Percentiles rank a stretch among this genome's conserved stretches.
phyloP scores from a whole-genome alignment of 2,113 vertebrate species.

The Coptodon bakossiorum region DNA sequence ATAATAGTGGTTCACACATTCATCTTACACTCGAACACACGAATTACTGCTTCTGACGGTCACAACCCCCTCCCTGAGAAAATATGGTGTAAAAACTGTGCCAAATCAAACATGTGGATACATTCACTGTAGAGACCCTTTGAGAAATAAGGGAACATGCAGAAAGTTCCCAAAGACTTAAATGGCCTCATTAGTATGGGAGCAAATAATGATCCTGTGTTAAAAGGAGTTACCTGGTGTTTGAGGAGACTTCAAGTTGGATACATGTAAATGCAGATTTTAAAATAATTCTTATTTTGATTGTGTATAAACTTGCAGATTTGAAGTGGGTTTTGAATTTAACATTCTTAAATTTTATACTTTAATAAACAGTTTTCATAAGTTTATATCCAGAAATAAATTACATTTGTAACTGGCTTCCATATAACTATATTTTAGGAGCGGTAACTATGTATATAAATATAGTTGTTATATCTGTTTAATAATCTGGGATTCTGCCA shows the following conservation, averaged over 20 bases:
- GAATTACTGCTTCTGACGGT: not conserved
- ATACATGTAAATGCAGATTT: not conserved
- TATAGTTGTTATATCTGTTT: not conserved
- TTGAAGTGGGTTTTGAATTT: fast-evolving
- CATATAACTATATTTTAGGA: not conserved
- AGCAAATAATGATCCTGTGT: not conserved
- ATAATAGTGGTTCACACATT: not conserved
- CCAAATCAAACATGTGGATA: not conserved
- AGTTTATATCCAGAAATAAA: not conserved
- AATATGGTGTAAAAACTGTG: not conserved
- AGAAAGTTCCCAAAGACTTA: not conserved
- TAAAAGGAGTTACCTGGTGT: not conserved
- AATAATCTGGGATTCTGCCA: not conserved
- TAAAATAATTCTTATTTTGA: not conserved
- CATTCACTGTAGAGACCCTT: not conserved
- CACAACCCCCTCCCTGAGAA: not conserved
- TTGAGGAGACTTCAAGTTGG: not conserved
- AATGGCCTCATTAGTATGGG: not conserved
- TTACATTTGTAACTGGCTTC: not conserved
- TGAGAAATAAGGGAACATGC: not conserved
- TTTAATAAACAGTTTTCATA: not conserved
- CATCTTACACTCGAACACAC: not conserved
- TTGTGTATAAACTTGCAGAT: not conserved
- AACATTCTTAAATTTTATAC: not conserved
- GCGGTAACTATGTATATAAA: fast-evolving